phyloP scores from a whole-genome alignment of 2,888 invertebrate species.

The Melanchra persicariae region DNA sequence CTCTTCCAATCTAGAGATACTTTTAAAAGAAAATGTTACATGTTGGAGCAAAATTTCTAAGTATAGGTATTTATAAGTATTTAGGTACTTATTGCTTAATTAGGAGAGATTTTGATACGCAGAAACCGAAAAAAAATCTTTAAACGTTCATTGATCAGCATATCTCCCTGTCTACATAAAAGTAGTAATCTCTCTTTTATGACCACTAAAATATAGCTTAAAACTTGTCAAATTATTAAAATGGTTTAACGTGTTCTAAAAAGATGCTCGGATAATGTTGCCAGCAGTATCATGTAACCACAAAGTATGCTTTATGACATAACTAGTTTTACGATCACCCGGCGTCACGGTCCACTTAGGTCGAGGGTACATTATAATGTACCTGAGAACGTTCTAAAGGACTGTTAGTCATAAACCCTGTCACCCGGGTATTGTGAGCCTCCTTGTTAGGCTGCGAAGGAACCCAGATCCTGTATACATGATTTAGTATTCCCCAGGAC shows the following conservation, averaged over 20 bases:
- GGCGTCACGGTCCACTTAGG: constrained; percentile 50
- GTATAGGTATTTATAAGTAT: too few relatives aligned
- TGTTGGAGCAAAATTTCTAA: neutral
- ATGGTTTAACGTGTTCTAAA: constrained; percentile 31
- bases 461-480: constrained; percentile 58
- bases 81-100: too few relatives aligned
- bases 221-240: constrained; percentile 49
- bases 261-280: constrained; percentile 33
- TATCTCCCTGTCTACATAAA: neutral
- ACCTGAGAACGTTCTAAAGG: constrained; percentile 44
- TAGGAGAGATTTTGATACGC: neutral
- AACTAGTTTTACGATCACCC: constrained; percentile 55
- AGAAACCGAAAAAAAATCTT: neutral
- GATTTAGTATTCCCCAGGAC: constrained; percentile 59
- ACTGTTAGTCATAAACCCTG: constrained; percentile 52
- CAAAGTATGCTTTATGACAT: constrained; percentile 54
- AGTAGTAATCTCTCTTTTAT: neutral
- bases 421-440: constrained; percentile 48
- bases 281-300: constrained; percentile 34
- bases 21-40: neutral
- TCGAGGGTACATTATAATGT: constrained; percentile 50
- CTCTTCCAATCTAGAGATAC: neutral
- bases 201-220: neutral
- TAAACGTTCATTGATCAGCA: neutral
- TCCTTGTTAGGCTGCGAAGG: constrained; percentile 48